Evolutionary conservation across 2,797 vertebrate species (phyloP).

Genomic region (Amazona ochrocephala): DNA sequence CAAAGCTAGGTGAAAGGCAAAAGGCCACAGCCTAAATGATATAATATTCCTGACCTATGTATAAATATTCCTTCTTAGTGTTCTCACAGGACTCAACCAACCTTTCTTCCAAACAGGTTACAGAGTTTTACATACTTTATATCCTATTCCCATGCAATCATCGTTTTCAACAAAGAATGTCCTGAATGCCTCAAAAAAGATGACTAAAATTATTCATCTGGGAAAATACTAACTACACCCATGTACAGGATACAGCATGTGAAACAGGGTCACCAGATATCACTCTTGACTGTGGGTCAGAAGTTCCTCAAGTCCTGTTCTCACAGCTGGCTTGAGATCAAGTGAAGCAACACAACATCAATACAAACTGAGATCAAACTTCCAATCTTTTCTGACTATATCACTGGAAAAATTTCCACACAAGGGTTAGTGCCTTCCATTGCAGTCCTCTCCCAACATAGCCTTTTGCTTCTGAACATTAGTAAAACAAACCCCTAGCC

Average conservation of each 20-base stretch:
- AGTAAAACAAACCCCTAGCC: not conserved
- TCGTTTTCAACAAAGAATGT: not conserved
- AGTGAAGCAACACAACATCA: not conserved
- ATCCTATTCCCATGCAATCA: not conserved
- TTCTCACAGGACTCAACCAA: not conserved
- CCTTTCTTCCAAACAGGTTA: not conserved
- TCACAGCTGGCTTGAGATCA: not conserved
- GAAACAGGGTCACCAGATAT: not conserved
- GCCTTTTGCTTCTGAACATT: not conserved
- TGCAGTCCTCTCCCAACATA: not conserved
- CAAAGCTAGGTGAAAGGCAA: not conserved
- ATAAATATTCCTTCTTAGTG: constrained; percentile 4
- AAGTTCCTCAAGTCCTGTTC: not conserved
- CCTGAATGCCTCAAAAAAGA: constrained; percentile 10
- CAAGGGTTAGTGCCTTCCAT: not conserved
- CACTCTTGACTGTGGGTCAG: not conserved
- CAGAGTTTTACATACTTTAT: not conserved
- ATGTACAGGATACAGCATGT: not conserved
- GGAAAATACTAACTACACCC: not conserved
- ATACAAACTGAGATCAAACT: not conserved
- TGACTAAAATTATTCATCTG: constrained; percentile 9
- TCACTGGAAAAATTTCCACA: not conserved
- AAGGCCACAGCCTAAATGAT: not conserved
- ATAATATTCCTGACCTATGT: not conserved
- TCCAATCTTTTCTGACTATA: not conserved